A percentile compares a stretch with the other conserved stretches of the same genome.
Conservation (phyloP, 2,888 invertebrate species). For the Epinotia bilunana region DNA sequence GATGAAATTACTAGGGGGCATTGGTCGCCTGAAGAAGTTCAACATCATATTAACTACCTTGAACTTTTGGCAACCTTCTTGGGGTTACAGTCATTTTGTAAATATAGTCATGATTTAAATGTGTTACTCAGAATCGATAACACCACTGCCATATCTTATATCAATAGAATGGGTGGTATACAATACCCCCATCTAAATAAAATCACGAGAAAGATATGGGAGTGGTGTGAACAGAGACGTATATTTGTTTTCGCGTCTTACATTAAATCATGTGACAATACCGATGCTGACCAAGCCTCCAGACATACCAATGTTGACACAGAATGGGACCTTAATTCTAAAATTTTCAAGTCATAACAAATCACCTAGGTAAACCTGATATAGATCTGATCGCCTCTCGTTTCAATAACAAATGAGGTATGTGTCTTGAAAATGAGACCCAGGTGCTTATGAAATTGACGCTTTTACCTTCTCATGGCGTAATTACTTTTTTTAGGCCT, state of each 20-base stretch:
- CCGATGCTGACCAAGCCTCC: background rate
- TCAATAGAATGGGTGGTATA: too few relatives aligned
- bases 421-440: background rate
- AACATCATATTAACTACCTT: slow-evolving; percentile 12
- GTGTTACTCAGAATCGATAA: slow-evolving; percentile 11
- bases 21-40: slow-evolving; percentile 14
- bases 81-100: background rate
- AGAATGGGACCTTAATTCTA: slow-evolving; percentile 11
- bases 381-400: background rate
- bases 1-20: slow-evolving; percentile 16
- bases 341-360: slow-evolving; percentile 4
- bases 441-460: background rate
- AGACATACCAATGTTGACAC: slow-evolving; percentile 16
- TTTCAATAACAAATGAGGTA: background rate
- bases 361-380: background rate
- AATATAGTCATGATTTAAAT: background rate
- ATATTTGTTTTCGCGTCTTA: slow-evolving; percentile 7
- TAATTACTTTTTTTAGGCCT: too few relatives aligned
- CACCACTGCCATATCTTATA: slow-evolving; percentile 8
- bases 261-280: background rate
- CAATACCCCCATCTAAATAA: background rate
- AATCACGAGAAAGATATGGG: background rate
- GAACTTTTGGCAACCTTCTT: slow-evolving; percentile 8
- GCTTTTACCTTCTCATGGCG: too few relatives aligned
- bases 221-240: slow-evolving; percentile 12